phyloP scores from a whole-genome alignment of 2,797 vertebrate genomes.

The Tangara arthus region DNA sequence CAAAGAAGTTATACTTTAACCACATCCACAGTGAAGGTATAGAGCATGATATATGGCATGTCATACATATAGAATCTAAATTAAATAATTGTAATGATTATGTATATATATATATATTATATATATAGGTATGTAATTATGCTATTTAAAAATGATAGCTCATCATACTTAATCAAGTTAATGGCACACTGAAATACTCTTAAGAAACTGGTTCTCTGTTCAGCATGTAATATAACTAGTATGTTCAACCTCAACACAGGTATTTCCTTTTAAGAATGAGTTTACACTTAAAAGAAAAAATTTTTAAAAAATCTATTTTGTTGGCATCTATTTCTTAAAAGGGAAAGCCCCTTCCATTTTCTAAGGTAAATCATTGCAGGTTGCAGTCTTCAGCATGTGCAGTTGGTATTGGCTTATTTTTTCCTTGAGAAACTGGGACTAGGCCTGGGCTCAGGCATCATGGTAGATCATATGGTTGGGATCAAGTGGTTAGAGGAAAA shows the following conservation, averaged over 20 bases:
- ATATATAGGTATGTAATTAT: not conserved
- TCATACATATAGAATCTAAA: not conserved
- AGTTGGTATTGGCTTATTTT: not conserved
- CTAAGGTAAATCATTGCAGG: not conserved
- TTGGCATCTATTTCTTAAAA: not conserved
- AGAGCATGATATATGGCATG: not conserved
- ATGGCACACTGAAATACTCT: not conserved
- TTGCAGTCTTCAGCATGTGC: not conserved
- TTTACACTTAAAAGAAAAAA: not conserved
- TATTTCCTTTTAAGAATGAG: not conserved
- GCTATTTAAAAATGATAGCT: not conserved
- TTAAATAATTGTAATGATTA: not conserved
- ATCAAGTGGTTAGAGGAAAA: not conserved
- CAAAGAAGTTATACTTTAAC: not conserved
- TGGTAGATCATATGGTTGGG: not conserved
- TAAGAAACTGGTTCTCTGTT: not conserved
- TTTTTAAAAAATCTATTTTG: not conserved
- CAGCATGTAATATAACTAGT: not conserved
- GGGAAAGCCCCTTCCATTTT: not conserved
- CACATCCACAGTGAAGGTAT: not conserved
- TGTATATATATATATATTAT: not conserved
- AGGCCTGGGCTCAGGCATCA: not conserved
- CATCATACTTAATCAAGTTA: not conserved
- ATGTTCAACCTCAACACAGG: not conserved
- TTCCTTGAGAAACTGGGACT: not conserved